These are phyloP conservation scores for Nylanderia fulva DNA, from an alignment of 1,140 invertebrate species.

Conservation along the genomic window DNA sequence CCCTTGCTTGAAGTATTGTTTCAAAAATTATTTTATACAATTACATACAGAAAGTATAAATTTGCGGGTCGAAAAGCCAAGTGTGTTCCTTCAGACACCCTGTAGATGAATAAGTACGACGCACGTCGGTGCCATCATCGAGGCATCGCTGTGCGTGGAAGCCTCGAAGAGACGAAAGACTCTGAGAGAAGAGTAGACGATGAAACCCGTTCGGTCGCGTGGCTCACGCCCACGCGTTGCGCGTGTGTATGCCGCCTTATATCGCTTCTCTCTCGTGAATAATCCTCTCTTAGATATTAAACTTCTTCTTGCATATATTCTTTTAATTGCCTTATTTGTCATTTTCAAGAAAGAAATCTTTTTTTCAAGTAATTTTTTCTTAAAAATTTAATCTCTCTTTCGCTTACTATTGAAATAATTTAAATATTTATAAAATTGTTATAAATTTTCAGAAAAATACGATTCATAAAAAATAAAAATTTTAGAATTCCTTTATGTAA, in stretches of 20 bases:
- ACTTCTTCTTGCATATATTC: not conserved
- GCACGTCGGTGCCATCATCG: conserved; percentile 57
- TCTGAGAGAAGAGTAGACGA: conserved; percentile 53
- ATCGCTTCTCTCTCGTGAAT: conserved; percentile 40
- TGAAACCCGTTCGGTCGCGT: conserved; percentile 82
- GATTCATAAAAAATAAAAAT: not conserved
- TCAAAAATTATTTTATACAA: not conserved
- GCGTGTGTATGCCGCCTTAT: conserved; percentile 70
- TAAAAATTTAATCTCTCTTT: not conserved
- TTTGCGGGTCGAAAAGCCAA: too few relatives aligned
- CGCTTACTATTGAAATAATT: not conserved
- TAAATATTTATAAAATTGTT: not conserved
- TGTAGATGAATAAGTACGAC: conserved; percentile 21
- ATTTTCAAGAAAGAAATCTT: not conserved
- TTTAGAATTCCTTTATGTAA: not conserved
- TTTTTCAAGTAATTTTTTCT: not conserved
- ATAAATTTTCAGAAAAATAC: not conserved
- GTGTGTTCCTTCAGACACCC: conserved; percentile 15
- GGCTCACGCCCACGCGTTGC: conserved; percentile 79
- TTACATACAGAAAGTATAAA: not conserved
- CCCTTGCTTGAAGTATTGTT: not conserved
- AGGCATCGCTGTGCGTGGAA: conserved; percentile 65
- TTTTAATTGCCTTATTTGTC: not conserved
- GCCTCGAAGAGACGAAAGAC: conserved; percentile 56
- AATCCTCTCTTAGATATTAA: conserved; percentile 63